phyloP scores from a whole-genome alignment of 1,140 invertebrate genomes.

The Idris sp. region DNA sequence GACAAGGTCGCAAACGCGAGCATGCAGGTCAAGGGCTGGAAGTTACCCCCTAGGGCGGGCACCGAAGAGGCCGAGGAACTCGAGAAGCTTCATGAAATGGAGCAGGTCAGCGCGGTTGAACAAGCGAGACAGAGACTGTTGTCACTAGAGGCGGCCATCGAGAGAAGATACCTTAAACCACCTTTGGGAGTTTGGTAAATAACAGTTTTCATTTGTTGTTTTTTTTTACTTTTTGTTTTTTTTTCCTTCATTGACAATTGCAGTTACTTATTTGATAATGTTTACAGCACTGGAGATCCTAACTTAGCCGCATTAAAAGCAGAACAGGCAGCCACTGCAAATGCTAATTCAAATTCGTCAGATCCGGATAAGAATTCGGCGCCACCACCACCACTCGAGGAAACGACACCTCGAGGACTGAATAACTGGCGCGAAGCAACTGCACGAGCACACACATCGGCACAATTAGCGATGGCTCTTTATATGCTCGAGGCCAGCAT shows the following conservation, averaged over 20 bases:
- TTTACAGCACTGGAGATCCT: conserved; percentile 79
- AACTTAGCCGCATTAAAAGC: conserved; percentile 78
- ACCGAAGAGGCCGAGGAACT: conserved; percentile 80
- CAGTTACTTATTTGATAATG: no score
- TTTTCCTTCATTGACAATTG: no score
- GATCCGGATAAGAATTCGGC: conserved; percentile 66
- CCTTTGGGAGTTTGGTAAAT: conserved; percentile 90
- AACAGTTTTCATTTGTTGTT: conserved; percentile 69
- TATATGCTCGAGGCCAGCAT: conserved; percentile 94
- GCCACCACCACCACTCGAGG: conserved; percentile 66
- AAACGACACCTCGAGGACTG: conserved; percentile 83
- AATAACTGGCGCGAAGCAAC: conserved; percentile 94
- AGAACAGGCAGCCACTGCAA: conserved; percentile 74
- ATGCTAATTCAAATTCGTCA: conserved; percentile 70
- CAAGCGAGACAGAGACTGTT: conserved; percentile 88
- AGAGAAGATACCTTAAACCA: conserved; percentile 94
- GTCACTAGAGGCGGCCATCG: conserved; percentile 92
- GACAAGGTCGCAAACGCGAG: conserved; percentile 94
- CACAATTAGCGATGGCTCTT: conserved; percentile 93
- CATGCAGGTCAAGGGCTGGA: conserved; percentile 96
- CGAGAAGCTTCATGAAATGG: conserved; percentile 79
- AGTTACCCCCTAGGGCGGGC: conserved; percentile 82
- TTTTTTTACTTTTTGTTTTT: conserved; percentile 1
- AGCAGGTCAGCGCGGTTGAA: conserved; percentile 82
- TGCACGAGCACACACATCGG: conserved; percentile 87